Evolutionary conservation across 2,113 vertebrate species (phyloP).

Genomic region (Bos javanicus): DNA sequence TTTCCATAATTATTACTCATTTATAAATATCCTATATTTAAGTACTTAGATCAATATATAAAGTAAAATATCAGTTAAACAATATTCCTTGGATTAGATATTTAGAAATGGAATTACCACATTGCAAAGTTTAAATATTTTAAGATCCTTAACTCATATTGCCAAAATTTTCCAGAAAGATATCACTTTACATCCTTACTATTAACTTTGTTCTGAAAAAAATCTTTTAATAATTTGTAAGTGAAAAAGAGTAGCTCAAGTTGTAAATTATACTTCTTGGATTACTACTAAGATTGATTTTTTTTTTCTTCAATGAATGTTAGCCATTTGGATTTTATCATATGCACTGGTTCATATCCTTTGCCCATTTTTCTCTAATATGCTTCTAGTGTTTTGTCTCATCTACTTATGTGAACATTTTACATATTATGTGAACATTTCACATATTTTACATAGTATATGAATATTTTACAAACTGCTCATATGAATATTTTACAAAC

Average conservation of each 20-base stretch:
- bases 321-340: not conserved
- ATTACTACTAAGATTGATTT: not conserved
- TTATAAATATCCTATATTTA: slow-evolving; percentile 6
- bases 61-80: slow-evolving; percentile 21
- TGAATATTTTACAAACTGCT: not conserved
- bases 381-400: not conserved
- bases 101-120: not conserved
- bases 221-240: not conserved
- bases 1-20: not conserved
- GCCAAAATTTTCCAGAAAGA: not conserved
- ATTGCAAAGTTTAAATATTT: not conserved
- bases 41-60: not conserved
- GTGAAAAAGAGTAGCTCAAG: not conserved
- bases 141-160: not conserved
- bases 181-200: not conserved
- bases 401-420: not conserved
- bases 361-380: not conserved
- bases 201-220: not conserved
- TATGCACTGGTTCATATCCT: not conserved
- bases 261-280: not conserved
- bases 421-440: not conserved
- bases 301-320: not conserved
- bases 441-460: not conserved
- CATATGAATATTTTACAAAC: not conserved
- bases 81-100: not conserved